Conservation (phyloP, 2,113 vertebrate genomes). For the Kobus ellipsiprymnus region DNA sequence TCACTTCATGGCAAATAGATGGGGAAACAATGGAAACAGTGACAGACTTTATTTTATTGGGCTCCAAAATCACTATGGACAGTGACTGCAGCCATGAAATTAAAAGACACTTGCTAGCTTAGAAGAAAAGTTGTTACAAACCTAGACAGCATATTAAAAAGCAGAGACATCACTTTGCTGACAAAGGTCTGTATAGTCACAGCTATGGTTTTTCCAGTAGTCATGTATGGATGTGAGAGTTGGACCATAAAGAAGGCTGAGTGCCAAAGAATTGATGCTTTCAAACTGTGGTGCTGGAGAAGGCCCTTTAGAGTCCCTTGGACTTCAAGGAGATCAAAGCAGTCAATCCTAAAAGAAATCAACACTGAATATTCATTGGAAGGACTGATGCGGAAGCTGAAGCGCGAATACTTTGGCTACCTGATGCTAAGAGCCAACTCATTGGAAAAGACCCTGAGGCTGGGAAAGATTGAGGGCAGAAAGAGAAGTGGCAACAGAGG, state of each 20-base stretch:
- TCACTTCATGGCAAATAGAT: background rate
- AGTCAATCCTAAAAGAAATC: background rate
- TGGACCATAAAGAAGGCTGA: background rate
- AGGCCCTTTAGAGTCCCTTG: background rate
- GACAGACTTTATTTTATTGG: background rate
- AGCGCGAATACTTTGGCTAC: background rate
- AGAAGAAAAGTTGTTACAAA: background rate
- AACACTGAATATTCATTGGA: background rate
- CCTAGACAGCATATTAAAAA: background rate
- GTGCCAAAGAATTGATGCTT: background rate
- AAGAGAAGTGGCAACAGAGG: background rate
- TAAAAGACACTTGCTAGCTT: background rate
- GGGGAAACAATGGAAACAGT: background rate
- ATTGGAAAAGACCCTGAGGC: background rate
- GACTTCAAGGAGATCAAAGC: background rate
- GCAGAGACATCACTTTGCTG: background rate
- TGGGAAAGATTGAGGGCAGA: background rate
- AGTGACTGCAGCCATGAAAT: background rate
- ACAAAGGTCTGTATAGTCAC: background rate
- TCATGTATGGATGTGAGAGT: background rate
- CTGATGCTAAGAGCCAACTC: background rate
- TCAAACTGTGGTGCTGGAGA: background rate
- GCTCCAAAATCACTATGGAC: background rate
- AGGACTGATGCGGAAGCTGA: background rate
- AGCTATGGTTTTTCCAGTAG: background rate